A percentile compares a stretch with the other conserved stretches of the same genome.
Evolutionary conservation across 64 coral and sea anemone species (phyloP).

Genomic region (Porites lutea): DNA sequence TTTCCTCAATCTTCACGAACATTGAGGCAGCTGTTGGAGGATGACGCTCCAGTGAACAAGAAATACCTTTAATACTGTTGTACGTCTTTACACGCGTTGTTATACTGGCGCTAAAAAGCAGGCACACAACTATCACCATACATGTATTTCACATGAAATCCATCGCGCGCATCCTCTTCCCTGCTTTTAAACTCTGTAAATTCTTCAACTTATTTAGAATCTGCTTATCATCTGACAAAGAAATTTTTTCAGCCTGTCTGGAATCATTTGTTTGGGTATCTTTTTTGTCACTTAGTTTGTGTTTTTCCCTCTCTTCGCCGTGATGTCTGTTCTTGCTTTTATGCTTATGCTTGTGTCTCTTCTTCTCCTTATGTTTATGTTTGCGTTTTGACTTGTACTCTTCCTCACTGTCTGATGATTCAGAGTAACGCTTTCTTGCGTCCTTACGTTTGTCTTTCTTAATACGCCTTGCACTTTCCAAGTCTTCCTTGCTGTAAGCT

Average conservation of each 20-base stretch:
- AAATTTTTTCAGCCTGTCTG: slow-evolving; percentile 5
- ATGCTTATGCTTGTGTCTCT: slow-evolving; percentile 20
- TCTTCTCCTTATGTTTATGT: slow-evolving; percentile 39
- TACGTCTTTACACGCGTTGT: no score
- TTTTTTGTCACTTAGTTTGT: not conserved
- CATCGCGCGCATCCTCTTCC: slow-evolving; percentile 75
- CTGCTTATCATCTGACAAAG: slow-evolving; percentile 68
- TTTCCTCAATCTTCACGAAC: no score
- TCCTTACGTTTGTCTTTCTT: slow-evolving; percentile 7
- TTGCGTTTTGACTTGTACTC: slow-evolving; percentile 46
- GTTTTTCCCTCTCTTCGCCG: not conserved
- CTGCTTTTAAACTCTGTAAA: slow-evolving; percentile 81
- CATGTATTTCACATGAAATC: slow-evolving; percentile 87
- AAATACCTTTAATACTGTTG: no score
- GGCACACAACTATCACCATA: no score
- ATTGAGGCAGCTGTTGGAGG: no score
- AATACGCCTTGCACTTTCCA: not conserved
- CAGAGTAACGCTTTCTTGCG: slow-evolving; percentile 27
- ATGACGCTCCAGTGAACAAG: no score
- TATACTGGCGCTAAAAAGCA: no score
- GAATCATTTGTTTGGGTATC: not conserved
- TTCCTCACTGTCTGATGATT: slow-evolving; percentile 4
- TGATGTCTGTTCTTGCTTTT: slow-evolving; percentile 47
- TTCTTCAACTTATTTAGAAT: slow-evolving; percentile 91
- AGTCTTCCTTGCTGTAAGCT: not conserved